phyloP scores from a whole-genome alignment of 2,888 invertebrate genomes.

The Lordiphosa fenestrarum region DNA sequence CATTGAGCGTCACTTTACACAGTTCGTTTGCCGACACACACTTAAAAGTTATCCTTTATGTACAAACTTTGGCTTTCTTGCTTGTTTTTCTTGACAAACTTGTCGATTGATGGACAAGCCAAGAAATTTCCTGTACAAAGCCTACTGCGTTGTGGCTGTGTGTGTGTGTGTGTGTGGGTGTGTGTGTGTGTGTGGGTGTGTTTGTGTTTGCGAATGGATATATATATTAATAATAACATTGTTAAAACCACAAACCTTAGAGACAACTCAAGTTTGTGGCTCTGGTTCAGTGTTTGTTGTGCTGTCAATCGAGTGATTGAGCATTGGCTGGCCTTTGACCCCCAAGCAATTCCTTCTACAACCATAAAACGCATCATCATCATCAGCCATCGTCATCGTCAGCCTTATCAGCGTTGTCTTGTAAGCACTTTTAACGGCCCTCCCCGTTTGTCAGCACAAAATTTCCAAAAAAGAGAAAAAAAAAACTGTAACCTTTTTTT shows the following conservation, averaged over 20 bases:
- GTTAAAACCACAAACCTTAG: slow-evolving; percentile 29
- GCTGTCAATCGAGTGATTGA: slow-evolving; percentile 68
- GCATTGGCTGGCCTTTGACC: slow-evolving; percentile 36
- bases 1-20: too few relatives aligned
- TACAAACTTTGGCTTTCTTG: too few relatives aligned
- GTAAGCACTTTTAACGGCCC: slow-evolving; percentile 40
- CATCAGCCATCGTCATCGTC: slow-evolving; percentile 32
- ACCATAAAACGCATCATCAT: slow-evolving; percentile 38
- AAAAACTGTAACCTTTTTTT: neutral
- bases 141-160: neutral
- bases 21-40: too few relatives aligned
- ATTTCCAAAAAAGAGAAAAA: neutral
- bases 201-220: too few relatives aligned
- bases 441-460: slow-evolving; percentile 22
- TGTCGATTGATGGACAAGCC: too few relatives aligned
- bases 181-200: slow-evolving; percentile 4
- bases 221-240: slow-evolving; percentile 42
- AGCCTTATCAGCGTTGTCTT: slow-evolving; percentile 27
- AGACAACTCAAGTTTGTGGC: slow-evolving; percentile 26
- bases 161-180: too few relatives aligned
- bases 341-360: slow-evolving; percentile 5
- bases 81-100: too few relatives aligned
- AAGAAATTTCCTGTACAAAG: too few relatives aligned
- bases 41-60: too few relatives aligned
- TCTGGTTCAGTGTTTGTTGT: slow-evolving; percentile 27